Evolutionary conservation across 2,113 vertebrate genomes (phyloP).

Genomic region (Hemiscyllium ocellatum): DNA sequence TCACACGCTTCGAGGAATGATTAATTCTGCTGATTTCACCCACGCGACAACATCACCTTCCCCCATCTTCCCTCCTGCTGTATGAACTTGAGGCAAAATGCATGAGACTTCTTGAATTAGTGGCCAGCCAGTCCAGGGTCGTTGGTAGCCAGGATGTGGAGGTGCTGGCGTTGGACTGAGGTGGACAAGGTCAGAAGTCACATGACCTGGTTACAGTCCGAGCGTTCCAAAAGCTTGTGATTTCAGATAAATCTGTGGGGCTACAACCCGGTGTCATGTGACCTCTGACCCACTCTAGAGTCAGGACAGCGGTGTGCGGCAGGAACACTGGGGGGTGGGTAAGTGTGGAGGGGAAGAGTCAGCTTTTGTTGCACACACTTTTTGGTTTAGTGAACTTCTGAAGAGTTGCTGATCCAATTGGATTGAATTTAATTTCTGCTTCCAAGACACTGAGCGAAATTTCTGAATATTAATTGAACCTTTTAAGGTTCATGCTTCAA

Average conservation of each 20-base stretch:
- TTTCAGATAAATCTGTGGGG: too few species aligned
- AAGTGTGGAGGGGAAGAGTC: neutral
- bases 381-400: neutral
- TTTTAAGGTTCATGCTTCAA: neutral
- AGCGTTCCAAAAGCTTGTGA: too few species aligned
- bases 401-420: neutral
- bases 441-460: neutral
- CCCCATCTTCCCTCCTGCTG: neutral
- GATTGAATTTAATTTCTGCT: neutral
- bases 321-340: too few species aligned
- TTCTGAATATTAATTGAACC: neutral
- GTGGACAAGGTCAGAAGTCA: too few species aligned
- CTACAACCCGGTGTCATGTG: too few species aligned
- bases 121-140: too few species aligned
- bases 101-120: too few species aligned
- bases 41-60: neutral
- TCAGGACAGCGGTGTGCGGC: too few species aligned
- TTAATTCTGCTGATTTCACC: neutral
- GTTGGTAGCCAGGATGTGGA: too few species aligned
- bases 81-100: neutral
- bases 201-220: too few species aligned
- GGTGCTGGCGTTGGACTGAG: too few species aligned
- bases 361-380: neutral
- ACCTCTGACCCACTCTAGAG: too few species aligned
- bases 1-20: neutral